These are phyloP conservation scores for Anoura caudifer DNA, from an alignment of 2,113 vertebrate species.

Conservation along the genomic window DNA sequence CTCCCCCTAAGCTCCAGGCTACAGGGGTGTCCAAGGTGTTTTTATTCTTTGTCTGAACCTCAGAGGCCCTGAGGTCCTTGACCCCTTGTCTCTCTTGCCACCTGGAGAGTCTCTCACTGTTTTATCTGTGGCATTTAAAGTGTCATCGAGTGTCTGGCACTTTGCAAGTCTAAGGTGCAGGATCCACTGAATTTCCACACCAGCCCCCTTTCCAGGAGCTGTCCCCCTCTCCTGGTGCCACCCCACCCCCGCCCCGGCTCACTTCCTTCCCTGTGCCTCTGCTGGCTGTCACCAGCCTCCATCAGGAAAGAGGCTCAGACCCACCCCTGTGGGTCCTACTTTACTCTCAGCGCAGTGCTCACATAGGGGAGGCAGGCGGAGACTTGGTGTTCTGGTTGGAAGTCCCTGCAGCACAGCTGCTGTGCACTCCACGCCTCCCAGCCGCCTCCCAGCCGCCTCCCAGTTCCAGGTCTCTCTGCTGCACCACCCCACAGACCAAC, in stretches of 20 bases:
- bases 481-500: not conserved
- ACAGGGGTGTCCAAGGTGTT: constrained; percentile 37
- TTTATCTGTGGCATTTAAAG: constrained; percentile 66
- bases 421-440: not conserved
- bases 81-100: not conserved
- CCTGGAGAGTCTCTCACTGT: constrained; percentile 56
- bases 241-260: not conserved
- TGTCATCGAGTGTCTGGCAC: constrained; percentile 54
- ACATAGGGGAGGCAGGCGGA: not conserved
- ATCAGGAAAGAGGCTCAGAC: not conserved
- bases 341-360: not conserved
- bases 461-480: not conserved
- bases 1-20: not conserved
- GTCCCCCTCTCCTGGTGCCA: too few relatives aligned
- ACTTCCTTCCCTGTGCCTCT: not conserved
- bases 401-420: not conserved
- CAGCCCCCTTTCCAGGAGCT: not conserved
- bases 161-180: constrained; percentile 43
- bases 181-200: constrained; percentile 41
- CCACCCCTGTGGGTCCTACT: not conserved
- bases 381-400: not conserved
- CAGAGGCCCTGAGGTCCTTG: constrained; percentile 51
- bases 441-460: not conserved
- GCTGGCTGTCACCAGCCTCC: rapidly evolving
- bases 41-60: constrained; percentile 50